A percentile compares a stretch with the other conserved stretches of the same genome.
Conservation (phyloP, 2,888 invertebrate species). For the Harpalus rubripes region DNA sequence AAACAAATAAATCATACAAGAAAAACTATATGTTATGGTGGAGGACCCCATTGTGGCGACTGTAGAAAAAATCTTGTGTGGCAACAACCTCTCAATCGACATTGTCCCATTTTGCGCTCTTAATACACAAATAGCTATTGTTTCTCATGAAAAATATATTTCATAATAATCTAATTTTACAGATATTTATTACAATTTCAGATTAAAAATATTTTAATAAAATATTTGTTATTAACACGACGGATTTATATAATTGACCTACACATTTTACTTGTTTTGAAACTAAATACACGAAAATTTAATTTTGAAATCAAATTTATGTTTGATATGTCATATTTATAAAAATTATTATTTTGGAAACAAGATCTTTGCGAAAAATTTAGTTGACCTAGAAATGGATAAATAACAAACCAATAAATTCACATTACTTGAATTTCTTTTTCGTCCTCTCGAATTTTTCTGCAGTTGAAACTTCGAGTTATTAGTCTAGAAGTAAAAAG, state of each 20-base stretch:
- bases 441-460: slow-evolving; percentile 16
- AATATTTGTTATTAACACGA: slow-evolving; percentile 7
- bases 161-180: background rate
- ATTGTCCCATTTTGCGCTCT: too few relatives aligned
- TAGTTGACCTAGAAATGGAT: slow-evolving; percentile 7
- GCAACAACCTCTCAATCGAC: too few relatives aligned
- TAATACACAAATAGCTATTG: too few relatives aligned
- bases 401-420: slow-evolving; percentile 49
- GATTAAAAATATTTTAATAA: background rate
- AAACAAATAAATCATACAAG: too few relatives aligned
- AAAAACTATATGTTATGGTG: too few relatives aligned
- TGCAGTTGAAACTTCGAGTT: background rate
- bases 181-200: background rate
- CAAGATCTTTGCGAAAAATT: slow-evolving; percentile 31
- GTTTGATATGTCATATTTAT: slow-evolving; percentile 28
- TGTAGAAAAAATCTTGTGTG: too few relatives aligned
- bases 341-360: slow-evolving; percentile 33
- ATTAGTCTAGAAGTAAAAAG: slow-evolving; percentile 30
- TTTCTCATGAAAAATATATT: background rate
- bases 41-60: too few relatives aligned
- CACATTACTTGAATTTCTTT: background rate
- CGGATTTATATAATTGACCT: slow-evolving; percentile 25
- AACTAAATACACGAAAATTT: slow-evolving; percentile 22
- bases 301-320: slow-evolving; percentile 31
- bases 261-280: background rate